Evolutionary conservation across 2,113 vertebrate genomes (phyloP), one percentile per base, ranked within the genome.

Genomic region (Hyperopisus bebe): DNA sequence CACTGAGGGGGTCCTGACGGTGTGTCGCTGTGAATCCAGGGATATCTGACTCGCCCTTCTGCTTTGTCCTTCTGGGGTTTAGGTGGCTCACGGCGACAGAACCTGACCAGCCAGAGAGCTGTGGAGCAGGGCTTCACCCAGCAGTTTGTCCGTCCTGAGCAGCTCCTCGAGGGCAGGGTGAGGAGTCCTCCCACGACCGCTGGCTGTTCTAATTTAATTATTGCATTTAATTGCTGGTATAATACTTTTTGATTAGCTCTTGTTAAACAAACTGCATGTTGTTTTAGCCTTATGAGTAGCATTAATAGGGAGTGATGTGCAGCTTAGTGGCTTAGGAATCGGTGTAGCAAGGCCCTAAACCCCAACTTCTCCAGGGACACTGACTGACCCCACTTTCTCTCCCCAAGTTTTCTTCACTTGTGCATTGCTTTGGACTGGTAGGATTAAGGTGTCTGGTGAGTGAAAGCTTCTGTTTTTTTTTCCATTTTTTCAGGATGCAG

Each of bases 111-210:
- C 93, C 94, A 92, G 88, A 94, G 91, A 15, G 21, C 95, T 1
- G 94, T 94, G 88, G 96, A 97, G 66, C 96, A 94, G 90, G 95
- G 94, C 90, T 96, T 96, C 92, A 95, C 94, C 80, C 94, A 93
- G n/a, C 95, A 96, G 87, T 96, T 96, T 11, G 85, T 97, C 91
- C 94, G 95, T 84, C 95, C 96, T 0, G 95, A 97, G 53, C 96
- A 97, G 91, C 94, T 97, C 50, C 94, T 97, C 0, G 96, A 97
- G 90, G 96, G 97, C 88, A 97, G 95, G 95, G 97, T 97, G 93
- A 92, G 89, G 7, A 3, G 2, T 48, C 19, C 27, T 24, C 39
- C 7, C 42, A 82, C 6, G 0, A 44, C 17, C 15, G 5, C 35
- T 39, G 1, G 35, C 27, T 35, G 4, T 58, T 55, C 86, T 42